Evolutionary conservation across 2,888 invertebrate species (phyloP).

Genomic region (Conchocele bisecta): DNA sequence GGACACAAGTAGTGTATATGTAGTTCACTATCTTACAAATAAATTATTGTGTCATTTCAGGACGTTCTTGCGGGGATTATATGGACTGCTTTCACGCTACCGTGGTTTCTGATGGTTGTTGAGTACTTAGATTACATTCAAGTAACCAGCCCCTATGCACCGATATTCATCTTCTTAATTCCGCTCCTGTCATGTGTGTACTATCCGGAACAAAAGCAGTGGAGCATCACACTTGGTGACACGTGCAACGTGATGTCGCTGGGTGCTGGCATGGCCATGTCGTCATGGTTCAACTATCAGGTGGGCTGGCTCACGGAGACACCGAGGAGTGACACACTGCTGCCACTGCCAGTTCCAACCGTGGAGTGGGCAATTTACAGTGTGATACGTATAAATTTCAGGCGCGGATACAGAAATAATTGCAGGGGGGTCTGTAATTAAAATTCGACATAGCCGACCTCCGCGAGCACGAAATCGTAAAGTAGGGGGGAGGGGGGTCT

Average conservation of each 20-base stretch:
- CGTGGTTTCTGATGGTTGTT: slow-evolving; percentile 89
- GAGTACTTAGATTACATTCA: slow-evolving; percentile 89
- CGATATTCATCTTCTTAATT: slow-evolving; percentile 86
- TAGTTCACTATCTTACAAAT: too few relatives aligned
- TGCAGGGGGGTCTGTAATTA: too few relatives aligned
- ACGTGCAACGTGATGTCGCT: slow-evolving; percentile 91
- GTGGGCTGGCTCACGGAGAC: slow-evolving; percentile 86
- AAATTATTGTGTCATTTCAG: too few relatives aligned
- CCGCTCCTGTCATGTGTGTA: slow-evolving; percentile 88
- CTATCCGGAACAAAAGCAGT: slow-evolving; percentile 92
- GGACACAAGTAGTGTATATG: too few relatives aligned
- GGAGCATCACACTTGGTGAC: slow-evolving; percentile 96
- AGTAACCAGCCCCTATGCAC: slow-evolving; percentile 87
- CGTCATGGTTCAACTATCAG: slow-evolving; percentile 93
- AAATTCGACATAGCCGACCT: too few relatives aligned
- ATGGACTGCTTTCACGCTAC: slow-evolving; percentile 88
- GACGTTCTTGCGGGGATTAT: slow-evolving; percentile 92
- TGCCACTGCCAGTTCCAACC: slow-evolving; percentile 91
- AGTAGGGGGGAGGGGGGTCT: too few relatives aligned
- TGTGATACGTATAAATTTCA: too few relatives aligned
- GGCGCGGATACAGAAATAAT: too few relatives aligned
- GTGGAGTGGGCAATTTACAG: slow-evolving; percentile 84
- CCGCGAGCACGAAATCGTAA: too few relatives aligned
- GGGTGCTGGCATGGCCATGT: slow-evolving; percentile 87
- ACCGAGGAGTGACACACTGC: slow-evolving; percentile 84